A percentile compares a stretch with the other conserved stretches of the same genome.
Evolutionary conservation across 2,888 invertebrate genomes (phyloP).

Genomic region (Drymonia ruficornis): DNA sequence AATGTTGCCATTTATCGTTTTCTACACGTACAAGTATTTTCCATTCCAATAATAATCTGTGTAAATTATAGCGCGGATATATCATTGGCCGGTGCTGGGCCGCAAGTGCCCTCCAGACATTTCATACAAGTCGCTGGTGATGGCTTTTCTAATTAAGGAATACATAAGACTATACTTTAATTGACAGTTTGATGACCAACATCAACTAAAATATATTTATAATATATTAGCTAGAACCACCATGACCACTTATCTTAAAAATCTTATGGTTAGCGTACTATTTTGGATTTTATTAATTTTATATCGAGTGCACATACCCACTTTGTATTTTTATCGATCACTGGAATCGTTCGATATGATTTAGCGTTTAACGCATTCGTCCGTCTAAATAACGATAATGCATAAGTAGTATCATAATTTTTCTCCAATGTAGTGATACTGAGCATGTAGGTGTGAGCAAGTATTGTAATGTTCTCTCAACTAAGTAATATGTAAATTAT

Average conservation of each 20-base stretch:
- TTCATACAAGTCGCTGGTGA: neutral
- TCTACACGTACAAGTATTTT: conserved; percentile 54
- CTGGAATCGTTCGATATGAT: conserved; percentile 22
- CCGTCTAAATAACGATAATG: conserved; percentile 36
- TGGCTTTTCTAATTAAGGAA: conserved; percentile 5
- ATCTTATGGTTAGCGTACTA: neutral
- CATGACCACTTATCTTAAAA: neutral
- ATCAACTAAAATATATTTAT: neutral
- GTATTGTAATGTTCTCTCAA: conserved; percentile 30
- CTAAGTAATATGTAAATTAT: conserved; percentile 40
- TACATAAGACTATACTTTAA: neutral
- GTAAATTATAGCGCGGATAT: conserved; percentile 54
- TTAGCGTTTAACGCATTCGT: conserved; percentile 24
- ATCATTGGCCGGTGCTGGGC: conserved; percentile 43
- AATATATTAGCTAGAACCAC: neutral
- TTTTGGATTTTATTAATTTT: neutral
- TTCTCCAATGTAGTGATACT: conserved; percentile 31
- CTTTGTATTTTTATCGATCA: conserved; percentile 30
- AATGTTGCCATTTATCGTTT: conserved; percentile 55
- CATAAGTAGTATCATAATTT: conserved; percentile 12
- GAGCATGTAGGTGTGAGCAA: conserved; percentile 32
- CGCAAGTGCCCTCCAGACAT: conserved; percentile 11
- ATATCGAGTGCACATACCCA: neutral
- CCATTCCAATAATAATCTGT: conserved; percentile 57
- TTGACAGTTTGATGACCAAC: neutral